These are phyloP conservation scores for Cepaea nemoralis DNA, from an alignment of 1,140 invertebrate genomes.

Conservation along the genomic window DNA sequence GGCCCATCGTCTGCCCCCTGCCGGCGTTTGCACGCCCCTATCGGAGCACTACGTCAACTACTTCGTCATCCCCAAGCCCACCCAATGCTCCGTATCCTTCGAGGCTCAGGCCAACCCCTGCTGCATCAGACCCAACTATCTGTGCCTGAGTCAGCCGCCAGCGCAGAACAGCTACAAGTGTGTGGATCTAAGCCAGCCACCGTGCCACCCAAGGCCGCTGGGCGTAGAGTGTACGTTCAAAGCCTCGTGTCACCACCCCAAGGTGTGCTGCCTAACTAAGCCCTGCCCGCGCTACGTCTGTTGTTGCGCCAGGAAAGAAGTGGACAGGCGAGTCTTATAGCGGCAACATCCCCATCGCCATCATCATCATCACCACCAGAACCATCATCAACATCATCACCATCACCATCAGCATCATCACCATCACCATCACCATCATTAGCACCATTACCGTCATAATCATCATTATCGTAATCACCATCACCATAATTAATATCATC, in stretches of 20 bases:
- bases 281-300: not conserved
- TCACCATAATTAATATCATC: too few species aligned
- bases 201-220: too few species aligned
- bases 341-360: too few species aligned
- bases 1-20: not conserved
- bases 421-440: too few species aligned
- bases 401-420: too few species aligned
- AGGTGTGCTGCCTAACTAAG: not conserved
- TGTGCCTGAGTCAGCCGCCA: not conserved
- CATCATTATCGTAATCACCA: too few species aligned
- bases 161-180: not conserved
- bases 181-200: not conserved
- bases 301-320: not conserved
- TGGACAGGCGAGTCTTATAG: too few species aligned
- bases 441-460: too few species aligned
- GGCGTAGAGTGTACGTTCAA: too few species aligned
- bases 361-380: too few species aligned
- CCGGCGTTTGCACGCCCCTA: not conserved
- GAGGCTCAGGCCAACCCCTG: not conserved
- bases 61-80: not conserved
- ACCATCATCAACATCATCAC: too few species aligned
- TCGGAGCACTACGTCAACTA: slow-evolving; percentile 10
- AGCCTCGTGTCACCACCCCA: too few species aligned
- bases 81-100: not conserved
- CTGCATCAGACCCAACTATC: not conserved